A percentile compares a stretch with the other conserved stretches of the same genome.
These are phyloP conservation scores for Drosophila bocki DNA, from an alignment of 1,140 invertebrate species.

Conservation along the genomic window DNA sequence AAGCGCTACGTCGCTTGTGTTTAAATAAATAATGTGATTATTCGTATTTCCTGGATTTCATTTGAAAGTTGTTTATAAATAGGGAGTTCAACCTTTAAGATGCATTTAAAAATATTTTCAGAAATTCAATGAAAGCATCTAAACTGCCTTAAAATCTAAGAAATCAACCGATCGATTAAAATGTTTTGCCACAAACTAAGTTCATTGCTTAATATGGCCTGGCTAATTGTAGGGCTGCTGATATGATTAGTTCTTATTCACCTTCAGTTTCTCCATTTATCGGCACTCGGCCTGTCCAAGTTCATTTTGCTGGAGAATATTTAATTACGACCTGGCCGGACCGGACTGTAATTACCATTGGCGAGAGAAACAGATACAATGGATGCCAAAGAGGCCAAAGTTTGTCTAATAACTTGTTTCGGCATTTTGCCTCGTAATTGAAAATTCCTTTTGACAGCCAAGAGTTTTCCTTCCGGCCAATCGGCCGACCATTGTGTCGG, in stretches of 20 bases:
- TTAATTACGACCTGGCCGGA: conserved; percentile 53
- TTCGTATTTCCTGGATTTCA: too few species aligned
- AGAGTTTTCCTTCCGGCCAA: conserved; percentile 33
- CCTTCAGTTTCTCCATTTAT: conserved; percentile 7
- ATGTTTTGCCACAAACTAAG: not conserved
- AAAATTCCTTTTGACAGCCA: conserved; percentile 67
- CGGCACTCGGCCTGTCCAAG: conserved; percentile 24
- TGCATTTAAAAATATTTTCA: too few species aligned
- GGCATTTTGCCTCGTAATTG: conserved; percentile 69
- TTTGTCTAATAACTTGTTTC: conserved; percentile 77
- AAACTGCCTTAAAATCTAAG: not conserved
- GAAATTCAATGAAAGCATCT: too few species aligned
- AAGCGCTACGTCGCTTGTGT: not conserved
- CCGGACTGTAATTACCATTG: conserved; percentile 50
- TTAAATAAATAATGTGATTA: not conserved
- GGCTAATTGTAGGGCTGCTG: conserved; percentile 21
- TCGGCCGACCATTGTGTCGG: conserved; percentile 17
- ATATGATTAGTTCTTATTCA: conserved; percentile 47
- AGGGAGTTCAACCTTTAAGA: too few species aligned
- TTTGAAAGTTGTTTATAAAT: too few species aligned
- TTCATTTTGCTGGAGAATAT: conserved; percentile 56
- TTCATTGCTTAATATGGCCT: not conserved
- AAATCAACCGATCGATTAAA: not conserved
- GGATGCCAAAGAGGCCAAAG: conserved; percentile 29
- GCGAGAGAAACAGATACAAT: conserved; percentile 21